Percentiles rank a stretch among this genome's conserved stretches.
These are phyloP conservation scores for Poecilia wingei DNA, from an alignment of 2,797 vertebrate genomes.

Conservation along the genomic window DNA sequence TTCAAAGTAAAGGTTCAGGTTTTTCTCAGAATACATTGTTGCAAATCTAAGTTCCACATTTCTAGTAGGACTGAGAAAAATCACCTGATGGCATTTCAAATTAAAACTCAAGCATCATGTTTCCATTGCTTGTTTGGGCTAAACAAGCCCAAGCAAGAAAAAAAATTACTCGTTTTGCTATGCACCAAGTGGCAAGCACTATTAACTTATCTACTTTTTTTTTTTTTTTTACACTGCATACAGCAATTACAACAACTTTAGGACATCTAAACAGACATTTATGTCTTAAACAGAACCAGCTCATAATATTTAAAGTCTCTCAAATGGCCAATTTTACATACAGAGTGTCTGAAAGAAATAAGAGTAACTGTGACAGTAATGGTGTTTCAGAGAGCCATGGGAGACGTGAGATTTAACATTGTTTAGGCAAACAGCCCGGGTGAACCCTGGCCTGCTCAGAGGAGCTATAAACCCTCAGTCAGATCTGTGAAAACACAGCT, in stretches of 20 bases:
- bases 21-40: neutral
- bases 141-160: neutral
- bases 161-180: neutral
- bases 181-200: neutral
- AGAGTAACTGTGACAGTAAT: conserved; percentile 39
- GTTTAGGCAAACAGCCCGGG: conserved; percentile 64
- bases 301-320: conserved; percentile 11
- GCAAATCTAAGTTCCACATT: neutral
- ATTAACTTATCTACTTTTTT: neutral
- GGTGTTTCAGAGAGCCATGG: conserved; percentile 38
- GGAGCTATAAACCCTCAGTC: conserved; percentile 70
- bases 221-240: neutral
- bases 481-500: conserved; percentile 78
- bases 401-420: conserved; percentile 67
- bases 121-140: neutral
- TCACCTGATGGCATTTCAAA: neutral
- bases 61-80: neutral
- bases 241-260: neutral
- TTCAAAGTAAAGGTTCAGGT: neutral
- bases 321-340: neutral
- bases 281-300: conserved; percentile 22
- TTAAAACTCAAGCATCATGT: neutral
- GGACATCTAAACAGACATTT: conserved; percentile 12
- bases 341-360: conserved; percentile 30
- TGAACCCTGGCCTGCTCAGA: conserved; percentile 61